These are phyloP conservation scores for Psittacula derbiana DNA, from an alignment of 2,797 vertebrate species.

Conservation along the genomic window DNA sequence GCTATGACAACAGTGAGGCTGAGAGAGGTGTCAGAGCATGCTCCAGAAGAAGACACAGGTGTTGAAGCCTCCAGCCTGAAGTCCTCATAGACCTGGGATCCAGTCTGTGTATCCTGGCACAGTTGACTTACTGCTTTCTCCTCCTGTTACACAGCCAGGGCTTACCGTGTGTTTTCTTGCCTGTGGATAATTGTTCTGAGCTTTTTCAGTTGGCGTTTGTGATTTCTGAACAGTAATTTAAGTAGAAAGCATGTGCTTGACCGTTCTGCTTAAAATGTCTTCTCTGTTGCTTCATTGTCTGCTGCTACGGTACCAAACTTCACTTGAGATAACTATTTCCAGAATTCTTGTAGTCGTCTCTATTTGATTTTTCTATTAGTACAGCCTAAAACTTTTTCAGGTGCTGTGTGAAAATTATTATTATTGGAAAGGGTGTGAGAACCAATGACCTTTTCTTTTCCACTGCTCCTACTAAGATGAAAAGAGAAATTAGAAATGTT, in stretches of 20 bases:
- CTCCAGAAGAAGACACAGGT: rapidly evolving
- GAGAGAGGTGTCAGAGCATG: neutral
- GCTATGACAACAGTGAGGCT: neutral
- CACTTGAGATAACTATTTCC: neutral
- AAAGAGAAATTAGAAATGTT: constrained; percentile 12
- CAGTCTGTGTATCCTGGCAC: neutral
- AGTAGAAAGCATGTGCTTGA: neutral
- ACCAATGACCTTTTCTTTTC: neutral
- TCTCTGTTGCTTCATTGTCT: neutral
- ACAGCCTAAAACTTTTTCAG: neutral
- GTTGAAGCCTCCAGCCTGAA: neutral
- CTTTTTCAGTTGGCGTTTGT: neutral
- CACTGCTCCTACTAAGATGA: neutral
- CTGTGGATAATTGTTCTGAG: neutral
- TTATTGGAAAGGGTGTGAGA: neutral
- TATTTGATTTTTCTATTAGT: neutral
- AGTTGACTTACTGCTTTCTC: neutral
- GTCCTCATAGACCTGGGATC: neutral
- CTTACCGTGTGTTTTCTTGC: neutral
- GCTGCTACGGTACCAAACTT: neutral
- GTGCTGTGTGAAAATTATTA: neutral
- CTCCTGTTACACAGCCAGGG: neutral
- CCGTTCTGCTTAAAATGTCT: neutral
- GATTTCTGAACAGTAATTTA: neutral
- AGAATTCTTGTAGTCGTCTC: neutral